Conservation (phyloP, 2,113 vertebrate genomes). For the Cricetomys ansorgei region DNA sequence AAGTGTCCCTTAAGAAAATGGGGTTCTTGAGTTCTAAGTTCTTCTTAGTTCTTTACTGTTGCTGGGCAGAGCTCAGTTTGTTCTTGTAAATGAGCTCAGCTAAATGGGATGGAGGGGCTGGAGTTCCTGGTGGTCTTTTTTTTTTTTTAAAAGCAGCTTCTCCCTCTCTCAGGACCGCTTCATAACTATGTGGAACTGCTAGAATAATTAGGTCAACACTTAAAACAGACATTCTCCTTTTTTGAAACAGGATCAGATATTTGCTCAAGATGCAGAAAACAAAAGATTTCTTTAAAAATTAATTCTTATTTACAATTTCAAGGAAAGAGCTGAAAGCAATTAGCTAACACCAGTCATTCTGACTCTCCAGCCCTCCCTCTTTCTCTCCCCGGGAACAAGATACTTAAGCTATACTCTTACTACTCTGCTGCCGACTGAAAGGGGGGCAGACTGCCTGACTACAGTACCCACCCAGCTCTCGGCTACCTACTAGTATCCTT, state of each 20-base stretch:
- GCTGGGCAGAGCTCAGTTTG: neutral
- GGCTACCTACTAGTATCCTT: neutral
- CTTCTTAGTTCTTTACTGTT: neutral
- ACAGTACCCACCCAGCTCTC: neutral
- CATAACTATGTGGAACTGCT: constrained; percentile 65
- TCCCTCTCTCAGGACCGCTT: constrained; percentile 58
- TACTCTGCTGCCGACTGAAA: neutral
- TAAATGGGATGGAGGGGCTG: neutral
- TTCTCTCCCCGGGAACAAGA: neutral
- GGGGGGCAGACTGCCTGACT: neutral
- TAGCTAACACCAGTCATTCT: neutral
- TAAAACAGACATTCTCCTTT: constrained; percentile 35
- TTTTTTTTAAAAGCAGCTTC: neutral
- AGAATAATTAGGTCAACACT: constrained; percentile 37
- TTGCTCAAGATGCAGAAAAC: neutral
- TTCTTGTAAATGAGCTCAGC: constrained; percentile 24
- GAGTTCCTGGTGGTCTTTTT: neutral
- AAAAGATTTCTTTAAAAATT: no score
- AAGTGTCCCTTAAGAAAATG: neutral
- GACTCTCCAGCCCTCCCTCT: neutral
- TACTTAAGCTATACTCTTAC: neutral
- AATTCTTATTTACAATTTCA: neutral
- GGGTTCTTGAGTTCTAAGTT: neutral
- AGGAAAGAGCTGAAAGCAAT: neutral
- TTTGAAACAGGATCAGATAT: neutral